Evolutionary conservation across 1,140 invertebrate genomes (phyloP), one percentile per base, ranked within the genome.

Genomic region (Kradibia gibbosae): DNA sequence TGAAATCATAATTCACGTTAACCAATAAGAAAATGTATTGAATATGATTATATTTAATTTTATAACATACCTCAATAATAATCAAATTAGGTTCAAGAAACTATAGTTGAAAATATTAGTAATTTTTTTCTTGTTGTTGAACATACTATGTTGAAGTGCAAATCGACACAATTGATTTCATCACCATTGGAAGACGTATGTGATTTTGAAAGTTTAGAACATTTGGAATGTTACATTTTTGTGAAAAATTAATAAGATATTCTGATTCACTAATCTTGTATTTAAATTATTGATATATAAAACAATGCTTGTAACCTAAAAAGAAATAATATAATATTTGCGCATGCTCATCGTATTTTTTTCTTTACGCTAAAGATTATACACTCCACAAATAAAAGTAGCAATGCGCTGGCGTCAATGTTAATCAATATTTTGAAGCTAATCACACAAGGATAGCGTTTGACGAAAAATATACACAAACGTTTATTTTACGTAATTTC

Each of bases 291-390:
- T 15, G 36, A 67, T n/a, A 62, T 42, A 42, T 39, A 45, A 70
- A 70, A 42, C 25, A 42, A 70, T 42, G 1, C 25, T 39, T 70
- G 65, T 70, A 70, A 70, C 65, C 65, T 70, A 70, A 70, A 72
- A 72, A 31, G 13, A 28, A 48, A 8, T 36, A 34, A 71, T 20
- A 22, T n/a, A 28, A 7, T 15, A 28, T 72, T n/a, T 50, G 42
- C 70, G 70, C 70, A 72, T 72, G 42, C 70, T 72, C 70, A 72
- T 31, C 13, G 17, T 72, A 4, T 0, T 25, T 50, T 48, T 11
- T 42, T 42, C 39, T 5, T 70, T 28, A 15, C 3, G 0, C 17
- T 22, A 20, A 36, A 36, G 36, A 7, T 72, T 45, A 62, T 17
- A 62, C 13, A 11, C n/a, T 36, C 8, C 3, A 7, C 1, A 10